Evolutionary conservation across 2,888 invertebrate species (phyloP), one percentile per base, ranked within the genome.

Genomic region (Philaethria dido): DNA sequence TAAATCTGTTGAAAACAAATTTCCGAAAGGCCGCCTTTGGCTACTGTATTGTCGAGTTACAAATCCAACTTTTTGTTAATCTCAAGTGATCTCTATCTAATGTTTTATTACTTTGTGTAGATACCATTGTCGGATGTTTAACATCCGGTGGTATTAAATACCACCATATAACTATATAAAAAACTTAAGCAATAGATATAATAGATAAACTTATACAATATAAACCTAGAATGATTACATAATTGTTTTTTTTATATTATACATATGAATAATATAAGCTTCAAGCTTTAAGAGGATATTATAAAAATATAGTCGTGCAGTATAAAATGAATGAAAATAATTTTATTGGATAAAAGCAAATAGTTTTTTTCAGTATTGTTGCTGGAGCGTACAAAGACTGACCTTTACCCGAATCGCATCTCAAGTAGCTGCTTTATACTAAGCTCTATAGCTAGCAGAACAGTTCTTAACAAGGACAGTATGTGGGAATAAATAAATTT

Each of bases 1-100:
- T 75, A 72, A 74, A 72, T 75, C 74, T 73, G 71, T 72, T 62
- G 64, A 68, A 66, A 57, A 69, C 62, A 72, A 71, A 70, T 71
- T 71, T 73, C 70, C 69, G 48, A 70, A 70, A 70, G 62, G 70
- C 65, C 55, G 65, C 69, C 68, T 66, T 64, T 60, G 70, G 71
- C 70, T 61, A 72, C 68, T 63, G 64, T 68, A 68, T 64, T 67
- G 63, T 52, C 59, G 54, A 63, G 63, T 63, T 72, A n/a, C 66
- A 68, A 73, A 59, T 62, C 55, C 64, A 73, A 72, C 66, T 69
- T 73, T 69, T 52, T 64, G 42, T 47, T 64, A 68, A 48, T 57
- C 45, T 47, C 64, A 22, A 42, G 59, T 42, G 16, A 61, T 54
- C 33, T 44, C 9, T 42, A 25, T 57, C 20, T 45, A 50, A 29